Percentiles rank a stretch among this genome's conserved stretches.
phyloP scores from a whole-genome alignment of 2,888 invertebrate species.

The Apamea epomidion region DNA sequence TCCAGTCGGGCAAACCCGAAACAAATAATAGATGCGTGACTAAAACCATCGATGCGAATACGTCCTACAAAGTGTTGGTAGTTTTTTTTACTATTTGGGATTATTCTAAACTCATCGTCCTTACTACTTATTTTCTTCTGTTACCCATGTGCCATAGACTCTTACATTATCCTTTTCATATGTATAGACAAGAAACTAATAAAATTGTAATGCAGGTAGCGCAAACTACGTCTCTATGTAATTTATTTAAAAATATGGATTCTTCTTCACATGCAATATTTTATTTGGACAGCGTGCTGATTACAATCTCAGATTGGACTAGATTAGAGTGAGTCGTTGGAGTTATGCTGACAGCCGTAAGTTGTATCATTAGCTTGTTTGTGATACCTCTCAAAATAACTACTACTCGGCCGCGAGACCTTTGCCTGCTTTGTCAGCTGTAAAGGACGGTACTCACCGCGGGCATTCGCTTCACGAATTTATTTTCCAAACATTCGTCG shows the following conservation, averaged over 20 bases:
- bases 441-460: neutral
- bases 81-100: neutral
- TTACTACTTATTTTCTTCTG: neutral
- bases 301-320: slow-evolving; percentile 11
- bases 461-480: neutral
- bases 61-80: neutral
- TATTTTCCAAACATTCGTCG: neutral
- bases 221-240: neutral
- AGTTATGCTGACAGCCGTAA: neutral
- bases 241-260: neutral
- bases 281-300: neutral
- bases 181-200: neutral
- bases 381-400: slow-evolving; percentile 9
- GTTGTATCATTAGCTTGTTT: neutral
- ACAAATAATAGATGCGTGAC: neutral
- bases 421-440: slow-evolving; percentile 4
- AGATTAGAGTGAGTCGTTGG: slow-evolving; percentile 11
- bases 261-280: slow-evolving; percentile 1
- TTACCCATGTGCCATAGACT: neutral
- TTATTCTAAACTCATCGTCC: neutral
- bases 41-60: neutral
- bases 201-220: neutral
- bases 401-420: neutral
- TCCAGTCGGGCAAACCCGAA: neutral
- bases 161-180: slow-evolving; percentile 3